Conservation (phyloP, 2,797 vertebrate species). For the Bryconaethiops microstoma region DNA sequence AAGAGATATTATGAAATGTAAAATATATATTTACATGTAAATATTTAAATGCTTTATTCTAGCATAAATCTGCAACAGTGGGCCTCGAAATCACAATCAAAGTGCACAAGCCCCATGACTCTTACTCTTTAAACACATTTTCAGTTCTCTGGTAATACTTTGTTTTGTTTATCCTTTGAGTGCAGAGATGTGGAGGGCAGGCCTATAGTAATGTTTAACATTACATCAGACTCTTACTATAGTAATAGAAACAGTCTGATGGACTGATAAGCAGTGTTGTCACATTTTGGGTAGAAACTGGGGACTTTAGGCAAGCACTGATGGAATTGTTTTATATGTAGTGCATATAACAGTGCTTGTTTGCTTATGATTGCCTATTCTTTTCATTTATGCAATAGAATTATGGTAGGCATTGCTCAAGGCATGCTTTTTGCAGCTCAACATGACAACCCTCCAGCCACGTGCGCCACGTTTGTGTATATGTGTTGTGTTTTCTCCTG, state of each 20-base stretch:
- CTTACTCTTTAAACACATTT: background rate
- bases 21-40: too few relatives aligned
- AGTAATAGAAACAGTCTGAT: background rate
- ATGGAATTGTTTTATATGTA: background rate
- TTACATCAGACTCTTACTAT: too few relatives aligned
- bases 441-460: background rate
- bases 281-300: background rate
- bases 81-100: background rate
- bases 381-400: background rate
- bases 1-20: too few relatives aligned
- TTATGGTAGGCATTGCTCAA: background rate
- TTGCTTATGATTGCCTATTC: background rate
- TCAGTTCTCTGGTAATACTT: background rate
- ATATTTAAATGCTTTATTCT: background rate
- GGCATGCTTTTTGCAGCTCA: background rate
- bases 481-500: conserved; percentile 1
- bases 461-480: conserved; percentile 18
- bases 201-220: background rate
- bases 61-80: background rate
- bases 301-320: background rate
- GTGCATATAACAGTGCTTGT: background rate
- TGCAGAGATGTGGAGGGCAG: background rate
- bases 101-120: background rate
- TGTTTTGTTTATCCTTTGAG: background rate
- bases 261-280: background rate